Evolutionary conservation across 2,888 invertebrate species (phyloP), one percentile per base, ranked within the genome.

Genomic region (Entomobrya proxima): DNA sequence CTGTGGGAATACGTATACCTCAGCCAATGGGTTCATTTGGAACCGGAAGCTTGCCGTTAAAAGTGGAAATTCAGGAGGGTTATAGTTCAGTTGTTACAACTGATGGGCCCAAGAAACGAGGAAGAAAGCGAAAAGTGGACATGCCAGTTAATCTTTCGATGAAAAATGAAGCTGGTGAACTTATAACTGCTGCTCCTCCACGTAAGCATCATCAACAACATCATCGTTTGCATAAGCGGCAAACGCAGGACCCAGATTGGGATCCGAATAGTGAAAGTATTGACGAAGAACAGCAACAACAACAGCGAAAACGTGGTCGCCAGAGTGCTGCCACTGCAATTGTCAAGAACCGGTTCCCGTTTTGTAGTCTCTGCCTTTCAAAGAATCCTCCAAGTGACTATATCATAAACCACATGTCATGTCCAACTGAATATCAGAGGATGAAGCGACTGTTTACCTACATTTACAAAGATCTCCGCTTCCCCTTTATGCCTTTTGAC

Each of bases 401-500:
- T 47, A 74, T 81, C 24, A 81, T 81, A n/a, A 74, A 74, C 55
- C 44, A 81, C 61, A 74, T 81, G 81, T 61, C 61, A 1, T 81
- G 58, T 74, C 81, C 81, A 6, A 58, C 9, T 58, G 81, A 81
- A 30, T 81, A 81, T 32, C 81, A 81, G 35, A 52, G 81, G 13
- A 81, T 81, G 81, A 55, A 44, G 44, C 55, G 81, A 18, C 40
- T 81, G 24, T 81, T 81, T 27, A 30, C n/a, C 0, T 81, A 81
- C 47, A 47, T 81, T 61, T 81, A 81, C 35, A 81, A 81, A 24
- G 81, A 81, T 47, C 74, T 81, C 18, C 74, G 47, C 24, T 81
- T 81, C 30, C 81, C 81, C 0, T 81, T 81, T 24, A 11, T 81
- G 61, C 81, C 81, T 32, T 81, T 81, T 74, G 81, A 81, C 27